Base-by-base conservation (phyloP, 2,113 vertebrate species). In the Prunella himalayana region DNA sequence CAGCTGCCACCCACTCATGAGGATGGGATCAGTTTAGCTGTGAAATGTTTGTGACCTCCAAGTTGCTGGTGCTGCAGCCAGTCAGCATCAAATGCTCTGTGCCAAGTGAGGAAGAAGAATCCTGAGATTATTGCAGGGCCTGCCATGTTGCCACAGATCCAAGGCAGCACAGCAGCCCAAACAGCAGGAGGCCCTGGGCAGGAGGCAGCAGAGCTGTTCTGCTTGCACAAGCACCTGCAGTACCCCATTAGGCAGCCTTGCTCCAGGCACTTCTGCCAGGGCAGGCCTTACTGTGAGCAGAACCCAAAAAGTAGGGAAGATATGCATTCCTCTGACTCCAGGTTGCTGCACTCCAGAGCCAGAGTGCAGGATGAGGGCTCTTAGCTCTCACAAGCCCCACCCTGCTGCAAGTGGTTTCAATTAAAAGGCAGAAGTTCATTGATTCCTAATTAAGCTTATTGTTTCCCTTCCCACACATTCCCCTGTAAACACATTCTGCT, bases 381-480 rank as follows among this genome's bases (percentile, higher is more conserved):
- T 78, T n/a, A 50, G 45, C 56, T 82, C 56, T 77, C 78, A 63
- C 35, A 86, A 93, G 64, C 77, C 61, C 59, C 86, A 73, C 88
- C 78, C 61, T 44, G 45, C 60, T 50, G 82, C 77, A 88, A 95
- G 59, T 60, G 42, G 31, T 75, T 90, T 96, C 89, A 95, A 90
- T 97, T 96, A 97, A 87, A 96, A 96, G 41, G 82, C 88, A 73
- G 72, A 96, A 97, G 66, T 86, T 90, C 93, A 97, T 92, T 96
- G 96, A 96, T 96, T 97, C 93, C 86, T 96, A 97, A 97, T 97
- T 97, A 96, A 92, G 73, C 68, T 69, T 73, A 59, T 93, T 97
- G 91, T 95, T 97, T 91, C 41, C 42, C 69, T 93, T 94, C 82
- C 94, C 82, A 88, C 77, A 49, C 59, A 11, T 47, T 89, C 47